A percentile compares a stretch with the other conserved stretches of the same genome.
phyloP scores from a whole-genome alignment of 2,797 vertebrate species.

The Xyrichtys novacula region DNA sequence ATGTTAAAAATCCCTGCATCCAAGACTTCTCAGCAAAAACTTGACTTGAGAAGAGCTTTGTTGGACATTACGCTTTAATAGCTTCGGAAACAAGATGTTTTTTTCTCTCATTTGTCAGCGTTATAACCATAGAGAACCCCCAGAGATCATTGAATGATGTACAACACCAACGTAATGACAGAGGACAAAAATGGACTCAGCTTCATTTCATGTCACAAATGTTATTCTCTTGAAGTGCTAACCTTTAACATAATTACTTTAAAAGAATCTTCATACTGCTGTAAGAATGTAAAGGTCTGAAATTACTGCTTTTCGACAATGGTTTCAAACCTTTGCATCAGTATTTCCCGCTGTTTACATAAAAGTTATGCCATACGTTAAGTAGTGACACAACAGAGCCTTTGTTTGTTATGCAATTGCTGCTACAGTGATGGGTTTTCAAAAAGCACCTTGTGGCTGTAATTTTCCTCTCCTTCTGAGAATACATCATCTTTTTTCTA shows the following conservation, averaged over 20 bases:
- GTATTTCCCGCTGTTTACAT: neutral
- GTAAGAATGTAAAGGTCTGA: neutral
- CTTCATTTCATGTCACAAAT: slow-evolving; percentile 5
- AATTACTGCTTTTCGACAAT: neutral
- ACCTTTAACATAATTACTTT: neutral
- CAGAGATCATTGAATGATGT: neutral
- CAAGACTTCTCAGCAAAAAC: neutral
- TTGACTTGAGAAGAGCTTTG: neutral
- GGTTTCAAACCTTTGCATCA: neutral
- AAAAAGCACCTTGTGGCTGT: neutral
- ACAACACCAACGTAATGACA: neutral
- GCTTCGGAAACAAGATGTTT: neutral
- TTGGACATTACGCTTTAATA: neutral
- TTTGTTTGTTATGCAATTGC: neutral
- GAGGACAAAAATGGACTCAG: neutral
- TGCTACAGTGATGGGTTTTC: slow-evolving; percentile 22
- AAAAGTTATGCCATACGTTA: neutral
- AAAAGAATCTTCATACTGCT: neutral
- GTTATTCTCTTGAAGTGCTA: neutral
- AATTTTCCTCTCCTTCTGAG: neutral
- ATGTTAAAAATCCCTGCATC: neutral
- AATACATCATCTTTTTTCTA: neutral
- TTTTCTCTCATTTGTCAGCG: slow-evolving; percentile 6
- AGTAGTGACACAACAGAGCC: neutral
- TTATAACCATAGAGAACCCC: slow-evolving; percentile 14